Conservation (phyloP, 2,888 invertebrate genomes). For the Chouioia cunea region DNA sequence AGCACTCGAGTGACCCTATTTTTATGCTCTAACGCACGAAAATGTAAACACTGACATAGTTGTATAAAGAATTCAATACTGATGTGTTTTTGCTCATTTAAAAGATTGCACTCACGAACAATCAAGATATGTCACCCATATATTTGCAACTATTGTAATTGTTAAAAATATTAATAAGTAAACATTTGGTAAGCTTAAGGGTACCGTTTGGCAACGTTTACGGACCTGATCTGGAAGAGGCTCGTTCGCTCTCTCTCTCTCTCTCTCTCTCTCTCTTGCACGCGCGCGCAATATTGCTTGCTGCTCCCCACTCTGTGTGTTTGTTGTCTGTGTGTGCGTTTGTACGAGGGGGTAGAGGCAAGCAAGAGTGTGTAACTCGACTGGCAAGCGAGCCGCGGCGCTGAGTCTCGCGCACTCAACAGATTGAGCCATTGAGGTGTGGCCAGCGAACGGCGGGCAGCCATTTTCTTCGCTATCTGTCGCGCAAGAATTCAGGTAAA, state of each 20-base stretch:
- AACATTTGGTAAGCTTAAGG: too few species aligned
- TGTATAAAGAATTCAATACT: too few species aligned
- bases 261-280: constrained; percentile 14
- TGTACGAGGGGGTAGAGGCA: background rate
- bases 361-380: background rate
- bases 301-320: constrained; percentile 2
- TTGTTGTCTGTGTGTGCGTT: constrained; percentile 3
- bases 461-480: constrained; percentile 49
- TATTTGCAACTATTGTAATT: too few species aligned
- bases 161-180: too few species aligned
- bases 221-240: background rate
- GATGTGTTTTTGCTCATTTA: too few species aligned
- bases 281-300: constrained; percentile 3
- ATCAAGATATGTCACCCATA: too few species aligned
- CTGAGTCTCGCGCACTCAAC: constrained; percentile 43
- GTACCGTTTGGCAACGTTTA: too few species aligned
- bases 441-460: constrained; percentile 49
- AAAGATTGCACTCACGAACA: too few species aligned
- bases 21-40: too few species aligned
- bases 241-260: background rate
- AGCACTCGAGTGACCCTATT: too few species aligned
- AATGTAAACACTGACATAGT: too few species aligned
- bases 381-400: constrained; percentile 27
- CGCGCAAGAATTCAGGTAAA: constrained; percentile 46
- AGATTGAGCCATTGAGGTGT: constrained; percentile 50